phyloP scores from a whole-genome alignment of 2,797 vertebrate species.

The Galaxias olidus region DNA sequence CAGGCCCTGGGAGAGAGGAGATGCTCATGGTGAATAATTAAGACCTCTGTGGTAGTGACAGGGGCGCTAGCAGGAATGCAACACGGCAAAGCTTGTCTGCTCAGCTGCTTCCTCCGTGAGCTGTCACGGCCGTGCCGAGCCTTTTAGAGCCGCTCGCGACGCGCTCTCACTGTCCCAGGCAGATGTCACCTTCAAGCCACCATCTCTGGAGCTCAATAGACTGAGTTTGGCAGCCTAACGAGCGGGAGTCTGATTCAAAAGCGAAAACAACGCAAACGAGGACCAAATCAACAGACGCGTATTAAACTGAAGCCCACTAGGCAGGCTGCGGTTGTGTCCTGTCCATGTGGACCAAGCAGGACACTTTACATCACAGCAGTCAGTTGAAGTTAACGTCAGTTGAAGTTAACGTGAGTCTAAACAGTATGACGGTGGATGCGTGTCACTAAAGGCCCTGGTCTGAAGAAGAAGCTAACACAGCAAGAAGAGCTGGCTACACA shows the following conservation, averaged over 20 bases:
- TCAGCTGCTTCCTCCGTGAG: constrained; percentile 78
- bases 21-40: constrained; percentile 76
- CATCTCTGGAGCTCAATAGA: constrained; percentile 69
- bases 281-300: constrained; percentile 51
- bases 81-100: constrained; percentile 69
- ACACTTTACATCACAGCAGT: constrained; percentile 52
- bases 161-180: constrained; percentile 58
- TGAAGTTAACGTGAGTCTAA: constrained; percentile 33
- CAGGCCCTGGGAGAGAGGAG: constrained; percentile 61
- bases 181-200: constrained; percentile 78
- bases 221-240: constrained; percentile 61
- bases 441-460: constrained; percentile 25
- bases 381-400: constrained; percentile 39
- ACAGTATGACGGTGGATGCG: constrained; percentile 15
- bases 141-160: constrained; percentile 70
- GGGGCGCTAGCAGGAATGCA: constrained; percentile 74
- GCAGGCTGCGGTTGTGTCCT: constrained; percentile 20
- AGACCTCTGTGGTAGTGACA: constrained; percentile 80
- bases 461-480: constrained; percentile 44
- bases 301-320: constrained; percentile 47
- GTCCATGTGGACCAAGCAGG: constrained; percentile 27
- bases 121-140: constrained; percentile 73
- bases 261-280: constrained; percentile 58
- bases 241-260: constrained; percentile 52
- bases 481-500: constrained; percentile 28